Evolutionary conservation across 1,140 invertebrate species (phyloP), one percentile per base, ranked within the genome.

Genomic region (Sarcophaga bullata): DNA sequence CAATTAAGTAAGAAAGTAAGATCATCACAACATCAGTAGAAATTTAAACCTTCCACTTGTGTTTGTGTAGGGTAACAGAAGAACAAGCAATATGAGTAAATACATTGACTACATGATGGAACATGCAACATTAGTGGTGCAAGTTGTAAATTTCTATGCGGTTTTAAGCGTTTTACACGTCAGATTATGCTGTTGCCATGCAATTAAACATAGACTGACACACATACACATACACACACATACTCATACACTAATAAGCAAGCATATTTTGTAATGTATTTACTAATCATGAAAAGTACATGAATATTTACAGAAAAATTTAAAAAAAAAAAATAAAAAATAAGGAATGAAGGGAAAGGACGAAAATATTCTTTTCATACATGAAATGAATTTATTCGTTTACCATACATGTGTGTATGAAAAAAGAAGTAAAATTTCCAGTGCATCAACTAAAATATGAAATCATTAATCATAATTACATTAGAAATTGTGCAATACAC

Each of bases 171-270:
- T 25, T 78, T 78, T 78, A 50, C 75, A 50, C 75, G 75, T 78
- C 75, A 78, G 75, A 78, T 78, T 78, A 78, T 78, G 75, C 75
- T 78, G 75, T 78, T 78, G 75, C 75, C 48, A 78, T 50, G 49
- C 49, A 78, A 78, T 78, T 78, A 78, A 78, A 78, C 75, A 78
- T 15, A 25, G 17, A 72, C 25, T 37, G 25, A 37, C 25, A 37
- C 4, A 37, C 25, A n/a, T n/a, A 37, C 25, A 37, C 25, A 37
- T 37, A 37, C 25, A 37, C 4, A 2, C 4, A 37, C 25, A n/a
- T n/a, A 37, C 25, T 2, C 25, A 37, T 37, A 37, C 25, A 37
- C 4, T n/a, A n/a, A n/a, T n/a, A n/a, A n/a, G 1, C 25, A 37
- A 37, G 19, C 62, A 17, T n/a, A 68, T n/a, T 25, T 68, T 68